phyloP scores from a whole-genome alignment of 2,113 vertebrate species.

The Tachycineta bicolor region DNA sequence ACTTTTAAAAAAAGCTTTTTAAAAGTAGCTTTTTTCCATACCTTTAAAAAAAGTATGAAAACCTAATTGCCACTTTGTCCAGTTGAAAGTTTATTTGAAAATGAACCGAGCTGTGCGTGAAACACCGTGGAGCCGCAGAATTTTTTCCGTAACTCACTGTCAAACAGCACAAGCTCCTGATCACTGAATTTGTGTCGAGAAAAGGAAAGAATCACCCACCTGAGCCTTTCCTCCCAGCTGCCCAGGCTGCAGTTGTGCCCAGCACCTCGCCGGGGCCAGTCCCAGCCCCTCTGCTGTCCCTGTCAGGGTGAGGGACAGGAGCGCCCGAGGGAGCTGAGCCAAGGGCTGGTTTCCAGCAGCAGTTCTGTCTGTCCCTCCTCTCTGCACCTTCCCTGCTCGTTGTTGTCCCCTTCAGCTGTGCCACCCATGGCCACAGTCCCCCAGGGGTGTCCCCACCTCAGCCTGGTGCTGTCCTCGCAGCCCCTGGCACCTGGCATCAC shows the following conservation, averaged over 20 bases:
- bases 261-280: rapidly evolving
- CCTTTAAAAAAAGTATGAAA: neutral
- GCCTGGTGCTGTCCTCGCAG: neutral
- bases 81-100: neutral
- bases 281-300: rapidly evolving
- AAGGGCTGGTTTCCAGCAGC: neutral
- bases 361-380: neutral
- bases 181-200: neutral
- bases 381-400: neutral
- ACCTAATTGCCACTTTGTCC: neutral
- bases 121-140: neutral
- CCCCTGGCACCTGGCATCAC: rapidly evolving
- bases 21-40: neutral
- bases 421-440: rapidly evolving
- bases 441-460: neutral
- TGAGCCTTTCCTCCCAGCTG: neutral
- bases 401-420: neutral
- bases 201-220: rapidly evolving
- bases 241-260: rapidly evolving
- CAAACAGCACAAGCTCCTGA: neutral
- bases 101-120: neutral
- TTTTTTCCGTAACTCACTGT: neutral
- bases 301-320: neutral
- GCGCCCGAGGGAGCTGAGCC: rapidly evolving
- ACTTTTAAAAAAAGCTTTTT: neutral